Percentiles rank a stretch among this genome's conserved stretches.
Evolutionary conservation across 2,797 vertebrate genomes (phyloP).

Genomic region (Artibeus jamaicensis): DNA sequence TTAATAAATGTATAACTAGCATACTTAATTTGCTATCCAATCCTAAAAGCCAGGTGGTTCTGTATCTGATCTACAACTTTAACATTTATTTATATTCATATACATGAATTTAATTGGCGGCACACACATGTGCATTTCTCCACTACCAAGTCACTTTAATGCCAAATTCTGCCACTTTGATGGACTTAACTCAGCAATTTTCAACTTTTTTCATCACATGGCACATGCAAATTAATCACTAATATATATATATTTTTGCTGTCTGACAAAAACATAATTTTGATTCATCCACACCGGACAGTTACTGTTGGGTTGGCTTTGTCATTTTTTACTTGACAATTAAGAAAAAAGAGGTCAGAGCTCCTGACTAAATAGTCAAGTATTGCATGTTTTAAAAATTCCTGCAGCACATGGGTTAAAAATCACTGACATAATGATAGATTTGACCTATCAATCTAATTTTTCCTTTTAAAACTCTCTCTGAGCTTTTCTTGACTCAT

Average conservation of each 20-base stretch:
- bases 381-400: neutral
- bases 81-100: neutral
- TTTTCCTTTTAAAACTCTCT: neutral
- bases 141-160: neutral
- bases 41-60: neutral
- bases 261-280: neutral
- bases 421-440: neutral
- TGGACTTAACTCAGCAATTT: neutral
- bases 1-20: neutral
- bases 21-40: neutral
- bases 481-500: neutral
- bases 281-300: neutral
- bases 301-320: neutral
- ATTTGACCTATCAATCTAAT: neutral
- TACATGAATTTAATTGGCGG: neutral
- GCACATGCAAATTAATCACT: neutral
- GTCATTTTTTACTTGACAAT: neutral
- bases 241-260: no score
- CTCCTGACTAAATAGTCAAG: neutral
- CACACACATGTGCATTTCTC: neutral
- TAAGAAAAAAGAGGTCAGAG: neutral
- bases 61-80: neutral
- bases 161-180: neutral
- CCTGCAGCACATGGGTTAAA: neutral
- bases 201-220: neutral